These are phyloP conservation scores for Eulemur albifrons DNA, from an alignment of 2,797 vertebrate species.

Conservation along the genomic window DNA sequence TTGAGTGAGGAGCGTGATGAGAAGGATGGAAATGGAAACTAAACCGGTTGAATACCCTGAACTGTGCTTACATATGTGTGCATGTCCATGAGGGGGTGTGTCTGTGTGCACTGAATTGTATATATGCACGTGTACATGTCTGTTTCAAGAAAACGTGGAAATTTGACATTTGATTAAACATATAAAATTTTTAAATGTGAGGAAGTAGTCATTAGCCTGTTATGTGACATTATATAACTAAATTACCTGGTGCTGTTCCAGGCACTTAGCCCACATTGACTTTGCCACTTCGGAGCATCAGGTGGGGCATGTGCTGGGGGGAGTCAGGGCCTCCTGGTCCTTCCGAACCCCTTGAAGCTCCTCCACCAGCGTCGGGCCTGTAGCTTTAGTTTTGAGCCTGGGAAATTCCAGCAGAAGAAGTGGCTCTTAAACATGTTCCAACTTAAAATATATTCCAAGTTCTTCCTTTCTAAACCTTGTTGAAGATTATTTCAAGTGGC, in stretches of 20 bases:
- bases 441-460: neutral
- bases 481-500: neutral
- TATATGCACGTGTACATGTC: too few relatives aligned
- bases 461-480: neutral
- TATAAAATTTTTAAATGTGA: neutral
- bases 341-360: neutral
- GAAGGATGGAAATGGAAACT: neutral
- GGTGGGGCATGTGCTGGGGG: neutral
- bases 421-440: neutral
- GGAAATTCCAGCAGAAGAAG: neutral
- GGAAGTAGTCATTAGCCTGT: neutral
- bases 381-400: neutral
- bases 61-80: neutral
- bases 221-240: too few relatives aligned
- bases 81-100: neutral
- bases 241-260: too few relatives aligned
- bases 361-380: neutral
- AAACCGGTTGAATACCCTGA: accelerated
- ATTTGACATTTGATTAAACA: neutral
- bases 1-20: neutral
- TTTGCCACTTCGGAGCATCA: neutral
- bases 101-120: neutral
- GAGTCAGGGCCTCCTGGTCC: neutral
- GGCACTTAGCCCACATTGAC: accelerated
- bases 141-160: neutral